phyloP scores from a whole-genome alignment of 2,797 vertebrate species.

The Mormyrus proboscirostris region DNA sequence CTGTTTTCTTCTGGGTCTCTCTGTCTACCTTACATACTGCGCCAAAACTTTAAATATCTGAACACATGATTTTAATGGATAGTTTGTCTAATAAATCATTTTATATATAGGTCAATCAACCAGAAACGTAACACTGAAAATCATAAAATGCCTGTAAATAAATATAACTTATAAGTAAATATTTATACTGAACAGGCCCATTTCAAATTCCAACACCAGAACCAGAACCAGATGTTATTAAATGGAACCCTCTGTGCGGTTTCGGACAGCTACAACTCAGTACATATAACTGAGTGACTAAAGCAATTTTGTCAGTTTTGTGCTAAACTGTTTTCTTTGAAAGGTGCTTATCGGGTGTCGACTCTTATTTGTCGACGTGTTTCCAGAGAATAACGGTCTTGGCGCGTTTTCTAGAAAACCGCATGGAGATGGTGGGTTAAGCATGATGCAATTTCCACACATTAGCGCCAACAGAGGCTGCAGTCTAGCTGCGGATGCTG shows the following conservation, averaged over 20 bases:
- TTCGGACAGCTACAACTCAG: neutral
- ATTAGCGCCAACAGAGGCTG: neutral
- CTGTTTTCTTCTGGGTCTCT: neutral
- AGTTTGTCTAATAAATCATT: neutral
- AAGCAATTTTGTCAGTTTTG: neutral
- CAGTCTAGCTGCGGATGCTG: neutral
- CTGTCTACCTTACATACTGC: neutral
- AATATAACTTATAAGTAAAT: neutral
- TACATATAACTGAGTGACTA: neutral
- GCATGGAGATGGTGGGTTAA: neutral
- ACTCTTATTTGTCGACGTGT: neutral
- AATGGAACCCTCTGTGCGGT: neutral
- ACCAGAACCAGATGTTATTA: constrained; percentile 9
- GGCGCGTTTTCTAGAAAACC: neutral
- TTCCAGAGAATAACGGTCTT: neutral
- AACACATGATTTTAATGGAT: neutral
- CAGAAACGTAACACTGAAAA: neutral
- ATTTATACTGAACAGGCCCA: neutral
- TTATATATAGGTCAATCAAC: neutral
- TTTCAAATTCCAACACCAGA: constrained; percentile 3
- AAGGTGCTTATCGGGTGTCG: neutral
- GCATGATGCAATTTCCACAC: neutral
- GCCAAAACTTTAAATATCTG: neutral
- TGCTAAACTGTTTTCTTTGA: neutral
- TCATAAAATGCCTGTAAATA: neutral